A percentile compares a stretch with the other conserved stretches of the same genome.
phyloP scores from a whole-genome alignment of 2,113 vertebrate genomes.

The Galeopterus variegatus region DNA sequence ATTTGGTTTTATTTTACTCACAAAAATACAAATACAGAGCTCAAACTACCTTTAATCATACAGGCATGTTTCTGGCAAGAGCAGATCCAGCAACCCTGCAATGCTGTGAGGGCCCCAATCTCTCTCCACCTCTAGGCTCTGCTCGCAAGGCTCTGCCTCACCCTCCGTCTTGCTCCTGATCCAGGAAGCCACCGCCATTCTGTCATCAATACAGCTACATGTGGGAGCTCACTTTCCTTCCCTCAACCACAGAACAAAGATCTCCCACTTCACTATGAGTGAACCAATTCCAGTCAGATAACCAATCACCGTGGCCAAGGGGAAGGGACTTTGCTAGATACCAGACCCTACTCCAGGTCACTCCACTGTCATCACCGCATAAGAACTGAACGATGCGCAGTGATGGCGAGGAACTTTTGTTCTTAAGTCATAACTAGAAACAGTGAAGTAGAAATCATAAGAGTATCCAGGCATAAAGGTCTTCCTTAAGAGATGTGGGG shows the following conservation, averaged over 20 bases:
- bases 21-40: not conserved
- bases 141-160: not conserved
- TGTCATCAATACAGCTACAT: not conserved
- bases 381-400: not conserved
- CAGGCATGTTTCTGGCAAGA: not conserved
- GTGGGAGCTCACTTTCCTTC: not conserved
- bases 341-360: not conserved
- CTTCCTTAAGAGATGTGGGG: not conserved
- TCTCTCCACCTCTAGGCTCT: not conserved
- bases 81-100: not conserved
- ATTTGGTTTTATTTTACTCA: conserved; percentile 7
- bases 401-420: not conserved
- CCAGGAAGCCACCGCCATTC: not conserved
- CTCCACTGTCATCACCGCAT: not conserved
- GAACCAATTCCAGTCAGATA: not conserved
- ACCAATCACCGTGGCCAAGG: not conserved
- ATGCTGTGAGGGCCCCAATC: not conserved
- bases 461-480: not conserved
- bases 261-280: not conserved
- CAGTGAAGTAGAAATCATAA: not conserved
- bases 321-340: not conserved
- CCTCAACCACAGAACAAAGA: not conserved
- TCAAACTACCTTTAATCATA: not conserved
- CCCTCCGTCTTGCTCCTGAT: not conserved
- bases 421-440: not conserved